Percentiles rank a stretch among this genome's conserved stretches.
These are phyloP conservation scores for Cerastis rubricosa DNA, from an alignment of 2,888 invertebrate genomes.

Conservation along the genomic window DNA sequence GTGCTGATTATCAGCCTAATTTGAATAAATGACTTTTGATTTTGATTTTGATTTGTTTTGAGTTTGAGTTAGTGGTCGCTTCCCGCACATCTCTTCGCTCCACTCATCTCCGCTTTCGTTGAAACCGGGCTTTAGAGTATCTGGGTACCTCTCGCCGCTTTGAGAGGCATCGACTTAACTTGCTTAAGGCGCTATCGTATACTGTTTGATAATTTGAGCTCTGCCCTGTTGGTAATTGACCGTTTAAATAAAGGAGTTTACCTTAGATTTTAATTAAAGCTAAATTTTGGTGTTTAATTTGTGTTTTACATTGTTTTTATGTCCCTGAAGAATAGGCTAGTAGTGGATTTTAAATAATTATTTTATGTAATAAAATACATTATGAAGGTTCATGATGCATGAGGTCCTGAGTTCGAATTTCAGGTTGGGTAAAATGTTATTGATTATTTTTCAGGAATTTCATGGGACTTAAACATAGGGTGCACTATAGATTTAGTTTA, in stretches of 20 bases:
- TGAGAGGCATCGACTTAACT: slow-evolving; percentile 75
- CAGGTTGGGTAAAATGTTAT: background rate
- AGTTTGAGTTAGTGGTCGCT: background rate
- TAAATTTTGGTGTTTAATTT: slow-evolving; percentile 6
- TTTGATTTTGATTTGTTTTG: too few species aligned
- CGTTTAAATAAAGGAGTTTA: slow-evolving; percentile 54
- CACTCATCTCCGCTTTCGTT: background rate
- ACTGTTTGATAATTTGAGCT: slow-evolving; percentile 73
- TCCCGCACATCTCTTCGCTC: background rate
- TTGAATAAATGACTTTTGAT: too few species aligned
- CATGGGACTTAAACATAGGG: background rate
- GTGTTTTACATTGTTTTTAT: slow-evolving; percentile 6
- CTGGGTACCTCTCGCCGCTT: slow-evolving; percentile 48
- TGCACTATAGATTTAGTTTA: background rate
- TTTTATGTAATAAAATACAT: background rate
- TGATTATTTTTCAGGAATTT: background rate
- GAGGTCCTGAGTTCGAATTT: background rate
- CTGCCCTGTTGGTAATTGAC: slow-evolving; percentile 58
- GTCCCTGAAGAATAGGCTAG: background rate
- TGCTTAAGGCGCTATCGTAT: slow-evolving; percentile 71
- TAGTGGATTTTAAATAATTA: background rate
- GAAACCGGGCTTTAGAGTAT: background rate
- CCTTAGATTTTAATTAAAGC: slow-evolving; percentile 39
- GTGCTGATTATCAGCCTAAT: too few species aligned
- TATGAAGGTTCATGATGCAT: background rate